phyloP scores from a whole-genome alignment of 2,797 vertebrate species.

The Pseudochirops cupreus region DNA sequence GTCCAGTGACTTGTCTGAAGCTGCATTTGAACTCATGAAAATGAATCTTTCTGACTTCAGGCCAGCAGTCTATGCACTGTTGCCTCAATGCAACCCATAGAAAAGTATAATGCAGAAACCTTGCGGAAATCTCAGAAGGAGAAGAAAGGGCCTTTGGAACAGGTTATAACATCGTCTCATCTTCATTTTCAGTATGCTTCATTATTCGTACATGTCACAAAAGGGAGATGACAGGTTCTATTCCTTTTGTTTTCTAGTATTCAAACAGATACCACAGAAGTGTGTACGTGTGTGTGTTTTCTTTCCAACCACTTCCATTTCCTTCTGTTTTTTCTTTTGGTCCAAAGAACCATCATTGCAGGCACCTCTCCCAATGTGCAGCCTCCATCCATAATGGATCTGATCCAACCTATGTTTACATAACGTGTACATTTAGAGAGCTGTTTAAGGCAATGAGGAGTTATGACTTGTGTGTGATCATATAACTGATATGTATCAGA shows the following conservation, averaged over 20 bases:
- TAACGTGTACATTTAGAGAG: background rate
- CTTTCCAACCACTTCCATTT: background rate
- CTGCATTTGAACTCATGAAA: too few relatives aligned
- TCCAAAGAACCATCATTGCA: background rate
- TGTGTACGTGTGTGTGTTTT: background rate
- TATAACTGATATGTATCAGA: background rate
- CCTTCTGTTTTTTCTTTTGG: background rate
- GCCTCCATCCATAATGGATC: background rate
- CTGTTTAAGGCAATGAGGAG: background rate
- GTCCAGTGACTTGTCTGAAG: too few relatives aligned
- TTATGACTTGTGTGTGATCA: background rate
- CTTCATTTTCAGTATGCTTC: background rate
- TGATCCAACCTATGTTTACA: background rate
- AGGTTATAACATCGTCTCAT: background rate
- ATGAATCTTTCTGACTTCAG: too few relatives aligned
- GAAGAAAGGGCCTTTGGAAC: background rate
- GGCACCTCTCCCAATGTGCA: background rate
- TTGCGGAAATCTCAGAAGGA: background rate
- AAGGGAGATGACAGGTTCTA: background rate
- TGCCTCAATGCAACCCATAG: background rate
- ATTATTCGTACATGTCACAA: background rate
- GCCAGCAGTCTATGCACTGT: too few relatives aligned
- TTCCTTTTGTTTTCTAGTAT: background rate
- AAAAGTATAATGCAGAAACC: background rate
- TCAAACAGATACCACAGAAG: background rate